These are phyloP conservation scores for Hemicrepidius hirtus DNA, from an alignment of 2,888 invertebrate species.

Conservation along the genomic window DNA sequence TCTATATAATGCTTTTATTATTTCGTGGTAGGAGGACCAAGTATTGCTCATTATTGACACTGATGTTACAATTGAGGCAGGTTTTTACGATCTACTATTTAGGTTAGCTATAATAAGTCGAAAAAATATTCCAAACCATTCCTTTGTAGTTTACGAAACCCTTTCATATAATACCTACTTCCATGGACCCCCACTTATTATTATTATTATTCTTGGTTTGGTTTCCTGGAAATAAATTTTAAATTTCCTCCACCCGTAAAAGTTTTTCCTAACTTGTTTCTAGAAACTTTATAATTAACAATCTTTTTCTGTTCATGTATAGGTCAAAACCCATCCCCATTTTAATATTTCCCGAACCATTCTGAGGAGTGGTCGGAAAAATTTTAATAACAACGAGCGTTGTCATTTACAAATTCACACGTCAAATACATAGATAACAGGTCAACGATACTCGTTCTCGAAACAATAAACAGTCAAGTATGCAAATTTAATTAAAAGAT, in stretches of 20 bases:
- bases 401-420: slow-evolving; percentile 5
- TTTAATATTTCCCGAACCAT: not conserved
- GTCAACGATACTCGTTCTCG: not conserved
- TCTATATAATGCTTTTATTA: slow-evolving; percentile 30
- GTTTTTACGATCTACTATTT: slow-evolving; percentile 11
- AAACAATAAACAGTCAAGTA: slow-evolving; percentile 13
- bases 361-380: not conserved
- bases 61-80: slow-evolving; percentile 18
- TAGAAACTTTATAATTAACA: too few relatives aligned
- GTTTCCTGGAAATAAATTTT: too few relatives aligned
- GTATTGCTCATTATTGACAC: slow-evolving; percentile 2
- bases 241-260: too few relatives aligned
- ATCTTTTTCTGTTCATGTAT: too few relatives aligned
- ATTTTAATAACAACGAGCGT: slow-evolving; percentile 19
- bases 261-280: too few relatives aligned
- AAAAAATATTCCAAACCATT: too few relatives aligned
- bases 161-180: too few relatives aligned
- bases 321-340: slow-evolving; percentile 1
- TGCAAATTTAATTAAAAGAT: slow-evolving; percentile 26
- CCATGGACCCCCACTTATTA: too few relatives aligned
- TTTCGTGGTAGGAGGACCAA: slow-evolving; percentile 40
- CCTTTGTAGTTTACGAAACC: too few relatives aligned
- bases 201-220: too few relatives aligned
- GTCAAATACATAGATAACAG: slow-evolving; percentile 8
- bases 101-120: too few relatives aligned